Evolutionary conservation across 2,888 invertebrate genomes (phyloP), one percentile per base, ranked within the genome.

Genomic region (Lasioglossum oenotherae): DNA sequence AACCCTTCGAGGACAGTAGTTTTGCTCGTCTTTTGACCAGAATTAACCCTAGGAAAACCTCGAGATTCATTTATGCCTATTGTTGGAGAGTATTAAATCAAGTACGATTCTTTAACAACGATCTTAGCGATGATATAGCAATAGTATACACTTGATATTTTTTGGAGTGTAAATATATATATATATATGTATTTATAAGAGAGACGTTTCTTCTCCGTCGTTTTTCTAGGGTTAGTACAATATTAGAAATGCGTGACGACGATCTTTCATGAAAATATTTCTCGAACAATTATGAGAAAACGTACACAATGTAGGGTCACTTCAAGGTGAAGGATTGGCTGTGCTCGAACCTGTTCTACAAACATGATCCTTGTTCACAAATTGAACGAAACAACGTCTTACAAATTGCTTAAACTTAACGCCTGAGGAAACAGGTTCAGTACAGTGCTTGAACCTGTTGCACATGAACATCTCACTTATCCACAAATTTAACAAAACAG

Each of bases 21-120:
- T 27, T 5, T 0, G 5, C 27, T 14, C 5, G 16, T 0, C 4
- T 27, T 57, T 60, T 27, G 27, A 1, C 14, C 5, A 4, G 27
- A 53, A n/a, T 53, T 53, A 53, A n/a, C 53, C 53, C 53, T 53
- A 53, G 53, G n/a, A 53, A 53, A 53, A 53, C n/a, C 53, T 53
- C 53, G 53, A n/a, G 53, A n/a, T 53, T n/a, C 0, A 53, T 53
- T 53, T 53, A 53, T 53, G 8, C 1, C 53, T 53, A 53, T 53
- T 53, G 53, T 53, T 53, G 53, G 10, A 23, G 53, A 53, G 53
- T 8, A n/a, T n/a, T n/a, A 1, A 10, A 53, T 53, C 53, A 53
- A 53, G n/a, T n/a, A n/a, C 53, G 53, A 53, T 10, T 53, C n/a
- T 53, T 53, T n/a, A 53, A n/a, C 53, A 53, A n/a, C n/a, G n/a